Base-by-base conservation (phyloP, 2,797 vertebrate genomes). In the Balearica regulorum region DNA sequence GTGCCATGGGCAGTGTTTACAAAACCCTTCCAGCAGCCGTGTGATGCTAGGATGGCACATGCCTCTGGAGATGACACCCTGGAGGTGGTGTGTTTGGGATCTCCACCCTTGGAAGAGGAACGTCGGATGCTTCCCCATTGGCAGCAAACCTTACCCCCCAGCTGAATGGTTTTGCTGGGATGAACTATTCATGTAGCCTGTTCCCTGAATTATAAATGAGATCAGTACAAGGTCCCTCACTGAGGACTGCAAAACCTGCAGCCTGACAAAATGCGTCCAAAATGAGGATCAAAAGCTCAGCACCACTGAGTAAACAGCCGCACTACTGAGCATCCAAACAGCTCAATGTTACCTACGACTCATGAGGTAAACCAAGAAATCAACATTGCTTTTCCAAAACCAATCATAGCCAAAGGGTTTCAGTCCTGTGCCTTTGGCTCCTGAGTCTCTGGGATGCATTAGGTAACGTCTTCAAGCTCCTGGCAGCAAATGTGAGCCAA, bases 1-100 rank as follows among this genome's bases (percentile, higher is more conserved):
- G 8, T 14, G 41, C 33, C 54, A n/a, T 0, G 0, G 51, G 9
- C 29, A 60, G 28, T 2, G 19, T 5, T 89, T 16, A 33, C 10
- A n/a, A 86, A 73, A 39, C 9, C 29, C 43, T 11, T 13, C 29
- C n/a, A 24, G 76, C 33, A 80, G 54, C 48, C 7, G 1, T 0
- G 0, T 41, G 70, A 44, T 39, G 57, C 75, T 71, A 10, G 37
- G 29, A 21, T 20, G 49, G 88, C 78, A 48, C 0, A 1, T 33
- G 69, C 28, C 60, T 31, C 66, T 48, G 61, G 60, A 9, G 25
- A 17, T 2, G 28, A 91, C 33, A 46, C 20, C 66, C 57, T 21
- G 22, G 57, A 83, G 46, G 48, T 2, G 5, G 39, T 2, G 1
- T 5, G 5, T 29, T 31, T 16, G 71, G 43, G 25, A 31, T 61